Percentiles rank a stretch among this genome's conserved stretches.
Conservation (phyloP, 2,888 invertebrate species). For the Tipula helvola region DNA sequence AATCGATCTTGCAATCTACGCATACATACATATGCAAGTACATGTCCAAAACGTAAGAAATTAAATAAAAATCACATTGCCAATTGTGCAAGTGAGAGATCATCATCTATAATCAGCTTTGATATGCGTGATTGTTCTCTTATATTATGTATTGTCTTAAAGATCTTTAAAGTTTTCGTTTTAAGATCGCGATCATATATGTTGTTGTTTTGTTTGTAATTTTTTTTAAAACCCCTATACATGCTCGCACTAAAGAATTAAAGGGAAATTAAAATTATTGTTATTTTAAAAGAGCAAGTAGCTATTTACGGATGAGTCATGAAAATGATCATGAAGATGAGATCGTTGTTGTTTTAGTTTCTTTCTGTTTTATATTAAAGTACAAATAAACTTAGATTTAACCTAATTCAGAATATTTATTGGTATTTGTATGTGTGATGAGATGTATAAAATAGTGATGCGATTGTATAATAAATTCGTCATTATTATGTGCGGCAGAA, state of each 20-base stretch:
- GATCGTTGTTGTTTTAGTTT: background rate
- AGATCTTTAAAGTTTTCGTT: background rate
- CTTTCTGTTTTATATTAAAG: background rate
- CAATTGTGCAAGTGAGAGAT: background rate
- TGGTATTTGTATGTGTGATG: background rate
- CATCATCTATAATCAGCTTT: background rate
- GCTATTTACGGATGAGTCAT: background rate
- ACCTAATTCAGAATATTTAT: background rate
- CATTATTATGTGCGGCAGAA: background rate
- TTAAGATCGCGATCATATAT: background rate
- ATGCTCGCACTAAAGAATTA: background rate
- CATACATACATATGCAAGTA: background rate
- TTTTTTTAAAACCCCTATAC: background rate
- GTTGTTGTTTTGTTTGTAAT: background rate
- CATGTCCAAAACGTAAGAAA: background rate
- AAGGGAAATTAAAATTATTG: background rate
- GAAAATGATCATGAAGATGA: background rate
- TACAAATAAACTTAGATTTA: background rate
- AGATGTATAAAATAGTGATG: background rate
- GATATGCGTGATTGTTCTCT: background rate
- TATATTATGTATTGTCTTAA: background rate
- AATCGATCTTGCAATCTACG: background rate
- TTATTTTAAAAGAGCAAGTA: background rate
- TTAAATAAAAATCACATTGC: background rate
- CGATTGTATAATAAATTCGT: background rate